Evolutionary conservation across 1,140 invertebrate genomes (phyloP), one percentile per base, ranked within the genome.

Genomic region (Brachionus manjavacas): DNA sequence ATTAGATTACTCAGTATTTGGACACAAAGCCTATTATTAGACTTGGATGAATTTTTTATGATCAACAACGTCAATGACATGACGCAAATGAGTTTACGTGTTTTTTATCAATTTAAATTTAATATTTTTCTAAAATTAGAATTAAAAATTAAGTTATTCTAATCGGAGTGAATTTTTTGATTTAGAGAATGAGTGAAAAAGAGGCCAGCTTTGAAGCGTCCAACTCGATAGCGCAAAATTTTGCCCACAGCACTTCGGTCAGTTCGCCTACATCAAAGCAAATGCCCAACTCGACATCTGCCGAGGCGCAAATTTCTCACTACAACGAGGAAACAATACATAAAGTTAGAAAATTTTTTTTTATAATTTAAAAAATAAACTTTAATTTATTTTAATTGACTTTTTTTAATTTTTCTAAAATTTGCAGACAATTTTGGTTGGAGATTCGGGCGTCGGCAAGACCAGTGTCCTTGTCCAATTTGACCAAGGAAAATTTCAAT

Each of bases 391-490:
- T n/a, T n/a, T n/a, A n/a, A n/a, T n/a, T n/a, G n/a, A 14, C 31
- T 35, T 35, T 35, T 7, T 35, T 7, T 7, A 35, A 35, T 35
- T 35, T 35, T 35, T 35, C 7, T 3, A 14, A 46, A 46, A 7
- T 6, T 46, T 46, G 14, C 96, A 96, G 91, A 91, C 96, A 85
- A 91, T 96, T 85, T 91, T 96, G 60, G 96, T 96, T 88, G 95
- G 95, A 81, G 95, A 96, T 89, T 95, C 94, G 46, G 95, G 95
- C 85, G 95, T 96, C 76, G 95, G 95, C 85, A 97, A 97, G 90
- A 96, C 95, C 23, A 96, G 95, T 91, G 94, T 97, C 88, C 91
- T 97, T 86, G 96, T 96, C 90, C 92, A 95, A 88, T 96, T 95
- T 87, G 94, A 96, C 88, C 95, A 94, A 1, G 95, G 97, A 91